phyloP scores from a whole-genome alignment of 2,888 invertebrate species.

The Chalcosyrphus nemorum region DNA sequence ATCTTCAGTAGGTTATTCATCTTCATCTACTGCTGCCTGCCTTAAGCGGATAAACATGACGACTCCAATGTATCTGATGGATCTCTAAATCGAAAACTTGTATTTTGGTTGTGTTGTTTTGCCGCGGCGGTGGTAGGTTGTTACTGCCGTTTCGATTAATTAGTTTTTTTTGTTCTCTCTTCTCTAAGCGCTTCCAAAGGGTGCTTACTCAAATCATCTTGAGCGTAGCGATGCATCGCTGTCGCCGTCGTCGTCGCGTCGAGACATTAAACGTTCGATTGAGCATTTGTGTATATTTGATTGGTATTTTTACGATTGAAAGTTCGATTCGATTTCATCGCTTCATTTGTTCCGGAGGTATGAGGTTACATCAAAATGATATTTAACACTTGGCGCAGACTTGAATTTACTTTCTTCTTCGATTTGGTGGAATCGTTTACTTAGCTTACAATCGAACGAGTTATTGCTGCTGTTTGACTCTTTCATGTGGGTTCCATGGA shows the following conservation, averaged over 20 bases:
- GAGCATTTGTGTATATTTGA: neutral
- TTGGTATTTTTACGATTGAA: constrained; percentile 27
- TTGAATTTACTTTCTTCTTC: constrained; percentile 6
- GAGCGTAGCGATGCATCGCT: neutral
- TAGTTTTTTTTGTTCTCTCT: constrained; percentile 3
- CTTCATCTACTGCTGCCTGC: constrained; percentile 17
- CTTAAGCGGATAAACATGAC: constrained; percentile 50
- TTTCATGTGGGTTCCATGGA: neutral
- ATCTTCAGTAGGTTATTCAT: constrained; percentile 68
- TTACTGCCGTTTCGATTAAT: constrained; percentile 27
- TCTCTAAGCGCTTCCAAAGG: neutral
- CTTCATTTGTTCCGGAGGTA: constrained; percentile 39
- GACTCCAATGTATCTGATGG: constrained; percentile 45
- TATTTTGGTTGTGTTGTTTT: constrained; percentile 10
- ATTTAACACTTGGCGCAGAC: constrained; percentile 3
- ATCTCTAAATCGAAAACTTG: constrained; percentile 53
- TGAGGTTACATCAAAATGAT: constrained; percentile 19
- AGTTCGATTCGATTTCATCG: constrained; percentile 38
- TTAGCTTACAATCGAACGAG: neutral
- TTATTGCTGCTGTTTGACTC: neutral
- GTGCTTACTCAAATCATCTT: neutral
- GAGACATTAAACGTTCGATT: constrained; percentile 1
- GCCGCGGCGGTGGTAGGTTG: neutral
- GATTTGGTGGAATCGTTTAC: neutral
- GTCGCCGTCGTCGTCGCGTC: neutral